Evolutionary conservation across 2,888 invertebrate species (phyloP), one percentile per base, ranked within the genome.

Genomic region (Phyllotreta striolata): DNA sequence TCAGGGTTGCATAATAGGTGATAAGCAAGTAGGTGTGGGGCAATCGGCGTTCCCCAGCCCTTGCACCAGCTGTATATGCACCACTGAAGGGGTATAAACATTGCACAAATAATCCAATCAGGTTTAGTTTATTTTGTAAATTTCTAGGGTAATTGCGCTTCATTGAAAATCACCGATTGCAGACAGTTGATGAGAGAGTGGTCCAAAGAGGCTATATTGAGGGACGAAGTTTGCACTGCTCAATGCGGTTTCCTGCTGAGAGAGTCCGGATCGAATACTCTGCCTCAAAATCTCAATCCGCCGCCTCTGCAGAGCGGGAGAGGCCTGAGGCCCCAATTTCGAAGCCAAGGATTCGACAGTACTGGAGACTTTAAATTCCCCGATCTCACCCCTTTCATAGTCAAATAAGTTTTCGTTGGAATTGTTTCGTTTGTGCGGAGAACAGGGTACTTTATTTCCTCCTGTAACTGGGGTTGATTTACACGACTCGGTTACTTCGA

Each of bases 1-100:
- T 12, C 89, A 90, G 69, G 93, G 93, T 9, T 95, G 95, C 74
- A 88, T 91, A 56, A 92, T 95, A 72, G 92, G 91, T 1, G 92
- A 89, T 46, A 86, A 90, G 37, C 89, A 90, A 63, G 90, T 94
- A 5, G 86, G 89, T 4, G 86, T 93, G 4, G 94, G 95, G 0
- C 91, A 91, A 68, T 91, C 92, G 0, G 92, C 92, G 14, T 91
- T 95, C 82, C 93, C 94, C 0, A 90, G 92, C n/a, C 95, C 95
- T 1, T 95, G 95, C 78, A 95, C 93, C 0, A 93, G 93, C 60
- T 95, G 95, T 77, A 89, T 94, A 64, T 95, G 95, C 77, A 91
- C 93, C 6, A 83, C 85, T 12, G 93, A 94, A 82, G 95, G 95
- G 77, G 93, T 94, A 83, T 88, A 88, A 85, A 69, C 38, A 34